Evolutionary conservation across 2,888 invertebrate genomes (phyloP).

Genomic region (Cantharis rufa): DNA sequence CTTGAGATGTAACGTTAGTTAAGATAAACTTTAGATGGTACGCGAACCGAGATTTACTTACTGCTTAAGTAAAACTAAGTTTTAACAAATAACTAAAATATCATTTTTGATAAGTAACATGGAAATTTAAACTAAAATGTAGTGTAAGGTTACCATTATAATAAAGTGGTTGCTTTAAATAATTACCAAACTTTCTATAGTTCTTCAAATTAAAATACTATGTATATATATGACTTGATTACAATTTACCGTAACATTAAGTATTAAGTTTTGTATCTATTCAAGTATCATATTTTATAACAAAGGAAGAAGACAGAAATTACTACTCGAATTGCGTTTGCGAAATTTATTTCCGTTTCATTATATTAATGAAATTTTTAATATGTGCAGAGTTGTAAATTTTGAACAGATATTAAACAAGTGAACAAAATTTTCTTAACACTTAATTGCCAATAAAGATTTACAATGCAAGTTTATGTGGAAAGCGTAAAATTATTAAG

Average conservation of each 20-base stretch:
- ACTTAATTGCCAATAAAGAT: background rate
- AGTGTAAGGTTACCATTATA: background rate
- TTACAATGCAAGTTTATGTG: background rate
- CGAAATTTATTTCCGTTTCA: background rate
- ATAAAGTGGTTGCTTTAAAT: background rate
- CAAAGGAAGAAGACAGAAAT: background rate
- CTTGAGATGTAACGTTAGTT: background rate
- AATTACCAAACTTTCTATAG: background rate
- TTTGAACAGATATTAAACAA: conserved; percentile 11
- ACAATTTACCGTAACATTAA: too few relatives aligned
- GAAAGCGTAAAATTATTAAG: background rate
- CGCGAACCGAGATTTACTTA: background rate
- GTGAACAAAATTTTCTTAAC: background rate
- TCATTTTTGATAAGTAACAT: background rate
- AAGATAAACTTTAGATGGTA: background rate
- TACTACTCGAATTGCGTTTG: background rate
- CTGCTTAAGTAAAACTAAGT: background rate
- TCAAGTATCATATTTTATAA: background rate
- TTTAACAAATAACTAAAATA: background rate
- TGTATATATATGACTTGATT: too few relatives aligned
- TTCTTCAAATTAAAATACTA: too few relatives aligned
- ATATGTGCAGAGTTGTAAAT: conserved; percentile 27
- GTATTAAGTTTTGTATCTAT: background rate
- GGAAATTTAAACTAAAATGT: background rate
- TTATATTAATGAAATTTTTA: conserved; percentile 21